Evolutionary conservation across 2,888 invertebrate genomes (phyloP), one percentile per base, ranked within the genome.

Genomic region (Orchesellides sinensis): DNA sequence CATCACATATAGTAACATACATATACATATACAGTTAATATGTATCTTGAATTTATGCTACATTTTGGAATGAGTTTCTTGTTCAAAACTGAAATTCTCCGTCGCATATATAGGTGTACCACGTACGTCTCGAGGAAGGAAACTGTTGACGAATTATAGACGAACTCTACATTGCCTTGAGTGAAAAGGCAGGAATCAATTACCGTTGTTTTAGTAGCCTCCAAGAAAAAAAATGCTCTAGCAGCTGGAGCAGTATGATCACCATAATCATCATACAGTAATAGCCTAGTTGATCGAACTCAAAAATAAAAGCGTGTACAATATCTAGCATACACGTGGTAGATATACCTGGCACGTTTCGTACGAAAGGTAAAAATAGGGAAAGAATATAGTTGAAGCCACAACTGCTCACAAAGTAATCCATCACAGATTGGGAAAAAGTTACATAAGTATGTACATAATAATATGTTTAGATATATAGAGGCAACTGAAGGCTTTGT

Each of bases 401-500:
- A 81, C 68, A 81, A 73, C 73, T 74, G 56, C 40, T 74, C 68
- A 81, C 68, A 27, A 40, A 63, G 82, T 82, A 82, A 82, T 82
- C 82, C 82, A 82, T 82, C 82, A 82, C 52, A 40, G 17, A 82
- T 68, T 61, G 66, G 74, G 23, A 54, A 45, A 80, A 75, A 75
- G 69, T 75, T 82, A 63, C 69, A 69, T 54, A 52, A 82, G 59
- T 68, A 65, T 75, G 59, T 75, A 70, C 65, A n/a, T n/a, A n/a
- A n/a, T n/a, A n/a, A n/a, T n/a, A n/a, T n/a, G n/a, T n/a, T n/a
- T n/a, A n/a, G n/a, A n/a, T 72, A 56, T 23, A 63, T 27, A 54
- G 35, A 78, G 59, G 63, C 32, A 70, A 25, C 54, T 49, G 21
- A 32, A 61, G 59, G 35, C 25, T 68, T 69, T 21, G 29, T 27